Base-by-base conservation (phyloP, 2,888 invertebrate species). In the Pediacus dermestoides region DNA sequence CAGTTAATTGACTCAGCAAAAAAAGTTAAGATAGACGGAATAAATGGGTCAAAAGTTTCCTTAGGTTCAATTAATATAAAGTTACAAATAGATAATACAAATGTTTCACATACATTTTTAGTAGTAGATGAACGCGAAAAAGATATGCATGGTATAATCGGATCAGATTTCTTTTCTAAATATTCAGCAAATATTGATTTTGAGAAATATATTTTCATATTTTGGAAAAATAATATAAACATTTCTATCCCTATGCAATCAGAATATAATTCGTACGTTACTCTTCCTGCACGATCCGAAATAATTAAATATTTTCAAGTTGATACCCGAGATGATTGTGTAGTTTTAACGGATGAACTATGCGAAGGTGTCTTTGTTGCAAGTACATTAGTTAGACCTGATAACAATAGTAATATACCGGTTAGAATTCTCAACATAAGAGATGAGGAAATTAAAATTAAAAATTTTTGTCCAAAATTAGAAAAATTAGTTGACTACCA, bases 111-210 rank as follows among this genome's bases (percentile, higher is more conserved):
- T 18, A 21, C 32, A 26, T 38, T 38, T 25, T 3, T 38, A 32
- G 22, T 38, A 11, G 16, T 27, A 13, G 4, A 22, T 4, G 4
- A 8, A 11, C 14, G 32, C 16, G 38, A 32, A 4, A 2, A 25
- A 2, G 16, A 12, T 9, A 39, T 39, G 15, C 16, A 22, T 27
- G 21, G 34, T 7, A 34, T 39, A 16, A 28, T 35, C 3, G 34
- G 39, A 11, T 28, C 34, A 14, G 39, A 39, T 39, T 39, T 28
- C 13, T 23, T 39, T 14, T 4, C 11, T 6, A 8, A 27, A 12
- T 28, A 28, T 28, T 12, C 12, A n/a, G 39, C 39, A 2, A 18
- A 11, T 10, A 39, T 39, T 18, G 28, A 39, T 14, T 39, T 23
- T 30, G 34, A 34, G 22, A 28, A n/a, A 14, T 39, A 3, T 13